phyloP scores from a whole-genome alignment of 2,888 invertebrate genomes.

The Drosophila prolongata region DNA sequence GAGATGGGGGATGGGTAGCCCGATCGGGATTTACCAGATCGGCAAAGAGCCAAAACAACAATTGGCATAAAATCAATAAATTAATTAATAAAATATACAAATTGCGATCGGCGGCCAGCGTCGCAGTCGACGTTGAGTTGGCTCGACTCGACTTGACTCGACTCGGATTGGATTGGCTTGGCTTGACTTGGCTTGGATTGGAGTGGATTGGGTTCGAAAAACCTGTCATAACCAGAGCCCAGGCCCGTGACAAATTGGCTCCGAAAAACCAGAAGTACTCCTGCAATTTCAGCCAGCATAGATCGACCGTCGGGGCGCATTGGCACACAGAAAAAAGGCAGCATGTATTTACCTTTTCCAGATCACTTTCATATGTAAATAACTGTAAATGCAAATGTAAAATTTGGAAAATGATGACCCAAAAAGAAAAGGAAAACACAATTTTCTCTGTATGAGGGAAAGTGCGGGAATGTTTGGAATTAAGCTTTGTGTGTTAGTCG shows the following conservation, averaged over 20 bases:
- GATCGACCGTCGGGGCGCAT: constrained; percentile 16
- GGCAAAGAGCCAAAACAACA: constrained; percentile 55
- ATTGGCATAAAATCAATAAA: constrained; percentile 69
- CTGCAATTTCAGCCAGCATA: constrained; percentile 65
- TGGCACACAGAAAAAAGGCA: constrained; percentile 1
- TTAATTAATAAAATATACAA: constrained; percentile 62
- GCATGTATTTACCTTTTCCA: neutral
- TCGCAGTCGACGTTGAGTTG: constrained; percentile 1
- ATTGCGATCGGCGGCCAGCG: constrained; percentile 28
- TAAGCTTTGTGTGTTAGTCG: neutral
- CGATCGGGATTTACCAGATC: constrained; percentile 61
- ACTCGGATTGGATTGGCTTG: neutral
- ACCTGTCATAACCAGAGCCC: constrained; percentile 51
- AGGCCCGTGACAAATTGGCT: constrained; percentile 68
- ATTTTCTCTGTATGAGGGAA: neutral
- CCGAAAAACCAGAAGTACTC: constrained; percentile 72
- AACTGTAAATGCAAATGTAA: neutral
- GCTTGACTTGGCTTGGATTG: neutral
- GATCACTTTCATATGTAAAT: neutral
- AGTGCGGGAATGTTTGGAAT: neutral
- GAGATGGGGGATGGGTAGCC: neutral
- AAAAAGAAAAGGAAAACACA: neutral
- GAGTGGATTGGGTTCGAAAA: constrained; percentile 38
- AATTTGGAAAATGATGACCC: neutral
- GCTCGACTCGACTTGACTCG: neutral